These are phyloP conservation scores for Mythimna lalbum DNA, from an alignment of 2,888 invertebrate species.

Conservation along the genomic window DNA sequence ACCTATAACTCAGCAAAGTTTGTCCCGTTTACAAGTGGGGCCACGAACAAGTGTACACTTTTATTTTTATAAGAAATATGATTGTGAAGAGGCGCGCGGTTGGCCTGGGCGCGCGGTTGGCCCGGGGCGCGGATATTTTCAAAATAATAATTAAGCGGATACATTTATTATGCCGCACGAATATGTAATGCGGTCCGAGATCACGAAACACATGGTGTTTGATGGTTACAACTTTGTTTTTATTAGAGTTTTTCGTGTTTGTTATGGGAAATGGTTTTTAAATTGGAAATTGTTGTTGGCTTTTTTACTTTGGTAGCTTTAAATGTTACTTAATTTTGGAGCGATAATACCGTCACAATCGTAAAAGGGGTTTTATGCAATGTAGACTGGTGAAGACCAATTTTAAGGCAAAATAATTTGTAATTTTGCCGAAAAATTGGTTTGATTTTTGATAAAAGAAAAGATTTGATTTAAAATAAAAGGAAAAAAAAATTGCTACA, in stretches of 20 bases:
- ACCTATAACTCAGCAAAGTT: slow-evolving; percentile 46
- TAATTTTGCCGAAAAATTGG: too few relatives aligned
- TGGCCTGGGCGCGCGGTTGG: slow-evolving; percentile 73
- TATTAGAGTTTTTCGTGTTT: slow-evolving; percentile 41
- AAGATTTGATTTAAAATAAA: not conserved
- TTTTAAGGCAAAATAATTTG: not conserved
- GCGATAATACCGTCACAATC: not conserved
- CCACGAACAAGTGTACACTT: slow-evolving; percentile 59
- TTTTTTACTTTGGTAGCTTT: not conserved
- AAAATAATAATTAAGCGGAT: slow-evolving; percentile 90
- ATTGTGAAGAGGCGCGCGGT: slow-evolving; percentile 64
- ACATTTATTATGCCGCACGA: slow-evolving; percentile 87
- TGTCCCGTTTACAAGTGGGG: slow-evolving; percentile 57
- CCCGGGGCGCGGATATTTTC: slow-evolving; percentile 89
- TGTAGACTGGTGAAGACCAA: not conserved
- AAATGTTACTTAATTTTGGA: too few relatives aligned
- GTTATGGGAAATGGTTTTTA: slow-evolving; percentile 20
- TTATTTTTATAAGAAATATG: slow-evolving; percentile 67
- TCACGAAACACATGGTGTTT: slow-evolving; percentile 75
- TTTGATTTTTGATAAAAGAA: too few relatives aligned
- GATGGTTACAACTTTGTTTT: slow-evolving; percentile 49
- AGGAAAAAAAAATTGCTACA: too few relatives aligned
- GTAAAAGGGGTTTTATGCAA: not conserved
- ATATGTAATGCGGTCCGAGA: slow-evolving; percentile 82
- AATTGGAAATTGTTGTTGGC: slow-evolving; percentile 2